Conservation (phyloP, 2,797 vertebrate genomes). For the Fratercula arctica region DNA sequence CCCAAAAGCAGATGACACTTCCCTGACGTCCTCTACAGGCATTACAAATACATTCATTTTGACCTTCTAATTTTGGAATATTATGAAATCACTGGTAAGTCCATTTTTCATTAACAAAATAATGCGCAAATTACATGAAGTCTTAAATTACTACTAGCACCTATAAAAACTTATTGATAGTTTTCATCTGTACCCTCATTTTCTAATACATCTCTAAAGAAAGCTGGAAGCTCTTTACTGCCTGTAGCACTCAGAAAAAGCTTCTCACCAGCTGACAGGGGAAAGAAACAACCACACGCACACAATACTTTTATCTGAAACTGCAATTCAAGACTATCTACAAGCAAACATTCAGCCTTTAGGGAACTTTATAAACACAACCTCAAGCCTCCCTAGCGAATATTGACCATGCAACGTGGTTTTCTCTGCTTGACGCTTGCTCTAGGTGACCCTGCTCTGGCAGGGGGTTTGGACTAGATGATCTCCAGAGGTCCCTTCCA, state of each 20-base stretch:
- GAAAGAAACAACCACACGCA: not conserved
- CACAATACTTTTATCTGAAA: not conserved
- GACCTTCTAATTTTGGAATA: not conserved
- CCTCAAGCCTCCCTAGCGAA: not conserved
- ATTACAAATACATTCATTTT: not conserved
- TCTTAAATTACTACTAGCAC: not conserved
- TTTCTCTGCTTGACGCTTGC: not conserved
- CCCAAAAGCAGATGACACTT: not conserved
- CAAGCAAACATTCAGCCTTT: not conserved
- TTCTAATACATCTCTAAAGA: not conserved
- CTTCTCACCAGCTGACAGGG: not conserved
- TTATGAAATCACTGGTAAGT: not conserved
- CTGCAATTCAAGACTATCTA: not conserved
- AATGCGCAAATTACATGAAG: not conserved
- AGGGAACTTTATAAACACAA: not conserved
- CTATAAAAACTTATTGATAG: not conserved
- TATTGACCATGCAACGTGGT: not conserved
- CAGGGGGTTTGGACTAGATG: too few relatives aligned
- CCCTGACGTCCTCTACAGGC: too few relatives aligned
- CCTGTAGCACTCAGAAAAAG: not conserved
- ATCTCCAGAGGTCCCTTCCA: too few relatives aligned
- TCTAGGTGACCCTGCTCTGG: too few relatives aligned
- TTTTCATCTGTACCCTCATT: not conserved
- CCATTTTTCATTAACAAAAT: not conserved
- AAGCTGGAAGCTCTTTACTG: not conserved